Evolutionary conservation across 2,797 vertebrate genomes (phyloP), one percentile per base, ranked within the genome.

Genomic region (Liasis olivaceus): DNA sequence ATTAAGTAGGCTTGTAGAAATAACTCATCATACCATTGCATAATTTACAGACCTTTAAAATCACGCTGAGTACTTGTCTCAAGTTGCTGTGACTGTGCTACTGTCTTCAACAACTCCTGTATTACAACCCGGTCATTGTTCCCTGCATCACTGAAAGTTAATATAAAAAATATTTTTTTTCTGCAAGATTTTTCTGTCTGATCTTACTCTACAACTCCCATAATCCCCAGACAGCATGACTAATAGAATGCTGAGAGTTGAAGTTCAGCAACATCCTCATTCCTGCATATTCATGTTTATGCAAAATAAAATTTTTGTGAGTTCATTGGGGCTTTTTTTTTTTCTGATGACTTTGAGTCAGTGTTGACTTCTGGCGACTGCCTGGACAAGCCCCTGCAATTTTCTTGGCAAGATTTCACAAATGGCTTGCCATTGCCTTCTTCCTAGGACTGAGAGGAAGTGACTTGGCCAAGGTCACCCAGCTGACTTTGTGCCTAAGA

Each of bases 51-150:
- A 99, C 99, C 99, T 99, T 99, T 99, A 96, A 99, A 99, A 92
- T 99, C 99, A 95, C 98, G 98, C 94, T 99, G 99, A 20, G 99
- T 98, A 96, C 98, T 99, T 13, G 99, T 98, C 96, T 99, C 99
- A 95, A 99, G 99, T 95, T 99, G 99, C 93, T 99, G 99, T 89
- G 99, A 99, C 93, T 99, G 99, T 66, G 99, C 99, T 91, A 99
- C 98, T 5, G 99, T 99, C 97, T 99, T 99, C 60, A 99, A 97
- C 91, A 99, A 98, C 93, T 99, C 99, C 94, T 99, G 99, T 96
- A 99, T 99, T 91, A 99, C 99, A 24, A 99, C 98, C 14, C 99
- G 98, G 96, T 99, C 99, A 94, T 98, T 99, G 97, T 98, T 99
- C 87, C 99, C 99, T 0, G 98, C 99, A 96, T 99, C 99, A 94